These are phyloP conservation scores for Beris chalybata DNA, from an alignment of 2,888 invertebrate species.

Conservation along the genomic window DNA sequence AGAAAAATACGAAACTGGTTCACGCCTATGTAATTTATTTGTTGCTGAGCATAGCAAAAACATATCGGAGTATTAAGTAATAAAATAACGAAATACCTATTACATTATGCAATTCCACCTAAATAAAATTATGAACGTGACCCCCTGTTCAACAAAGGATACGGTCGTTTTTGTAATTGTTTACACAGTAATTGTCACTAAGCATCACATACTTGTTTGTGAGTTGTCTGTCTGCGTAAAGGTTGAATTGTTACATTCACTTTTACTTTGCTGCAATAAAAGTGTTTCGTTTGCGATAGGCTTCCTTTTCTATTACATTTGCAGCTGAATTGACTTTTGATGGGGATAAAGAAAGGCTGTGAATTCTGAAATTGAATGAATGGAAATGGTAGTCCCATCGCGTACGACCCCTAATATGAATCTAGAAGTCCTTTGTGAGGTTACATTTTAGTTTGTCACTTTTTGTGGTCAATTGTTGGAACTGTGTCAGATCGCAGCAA, in stretches of 20 bases:
- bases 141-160: constrained; percentile 3
- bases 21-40: too few species aligned
- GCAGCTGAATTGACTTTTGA: too few species aligned
- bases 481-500: constrained; percentile 37
- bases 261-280: constrained; percentile 17
- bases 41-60: too few species aligned
- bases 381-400: too few species aligned
- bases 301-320: too few species aligned
- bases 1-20: too few species aligned
- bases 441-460: constrained; percentile 30
- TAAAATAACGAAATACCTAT: too few species aligned
- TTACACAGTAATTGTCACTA: constrained; percentile 39
- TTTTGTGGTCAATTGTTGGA: constrained; percentile 39
- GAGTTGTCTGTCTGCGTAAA: constrained; percentile 16
- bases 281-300: neutral
- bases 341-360: too few species aligned
- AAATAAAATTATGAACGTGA: constrained; percentile 11
- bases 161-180: constrained; percentile 33
- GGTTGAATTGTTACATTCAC: constrained; percentile 36
- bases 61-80: too few species aligned
- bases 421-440: constrained; percentile 19
- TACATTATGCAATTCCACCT: neutral
- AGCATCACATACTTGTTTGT: constrained; percentile 24
- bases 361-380: too few species aligned
- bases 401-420: too few species aligned